A percentile compares a stretch with the other conserved stretches of the same genome.
These are phyloP conservation scores for Leiothrix lutea DNA, from an alignment of 2,113 vertebrate species.

Conservation along the genomic window DNA sequence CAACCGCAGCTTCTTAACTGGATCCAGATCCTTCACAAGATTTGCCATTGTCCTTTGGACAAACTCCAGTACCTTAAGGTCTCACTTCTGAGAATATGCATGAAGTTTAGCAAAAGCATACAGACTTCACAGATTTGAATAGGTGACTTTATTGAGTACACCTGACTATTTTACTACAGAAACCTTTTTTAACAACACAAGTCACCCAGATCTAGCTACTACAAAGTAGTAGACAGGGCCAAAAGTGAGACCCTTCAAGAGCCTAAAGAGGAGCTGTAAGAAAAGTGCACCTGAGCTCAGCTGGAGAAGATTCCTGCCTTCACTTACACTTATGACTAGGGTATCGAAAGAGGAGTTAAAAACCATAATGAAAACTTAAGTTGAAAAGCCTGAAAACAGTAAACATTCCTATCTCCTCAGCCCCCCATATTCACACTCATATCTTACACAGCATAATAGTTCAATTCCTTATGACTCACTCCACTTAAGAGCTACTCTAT, in stretches of 20 bases:
- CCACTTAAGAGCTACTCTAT: background rate
- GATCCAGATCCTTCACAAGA: background rate
- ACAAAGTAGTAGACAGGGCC: background rate
- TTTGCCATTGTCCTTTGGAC: background rate
- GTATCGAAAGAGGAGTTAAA: background rate
- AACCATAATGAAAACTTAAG: background rate
- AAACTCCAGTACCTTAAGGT: background rate
- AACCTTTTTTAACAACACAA: too few relatives aligned
- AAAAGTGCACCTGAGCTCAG: background rate
- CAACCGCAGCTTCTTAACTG: accelerated
- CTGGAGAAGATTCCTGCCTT: background rate
- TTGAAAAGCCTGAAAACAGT: background rate
- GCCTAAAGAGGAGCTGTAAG: accelerated
- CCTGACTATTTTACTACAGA: too few relatives aligned
- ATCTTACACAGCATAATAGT: accelerated
- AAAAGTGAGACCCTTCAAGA: background rate
- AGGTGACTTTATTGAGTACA: background rate
- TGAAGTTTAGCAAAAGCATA: accelerated
- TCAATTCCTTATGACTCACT: background rate
- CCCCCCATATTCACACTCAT: accelerated
- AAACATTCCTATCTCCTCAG: background rate
- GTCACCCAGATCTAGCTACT: too few relatives aligned
- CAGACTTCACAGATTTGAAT: background rate
- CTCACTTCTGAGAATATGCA: background rate
- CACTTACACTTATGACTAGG: accelerated